These are phyloP conservation scores for Meganola albula DNA, from an alignment of 2,888 invertebrate species.

Conservation along the genomic window DNA sequence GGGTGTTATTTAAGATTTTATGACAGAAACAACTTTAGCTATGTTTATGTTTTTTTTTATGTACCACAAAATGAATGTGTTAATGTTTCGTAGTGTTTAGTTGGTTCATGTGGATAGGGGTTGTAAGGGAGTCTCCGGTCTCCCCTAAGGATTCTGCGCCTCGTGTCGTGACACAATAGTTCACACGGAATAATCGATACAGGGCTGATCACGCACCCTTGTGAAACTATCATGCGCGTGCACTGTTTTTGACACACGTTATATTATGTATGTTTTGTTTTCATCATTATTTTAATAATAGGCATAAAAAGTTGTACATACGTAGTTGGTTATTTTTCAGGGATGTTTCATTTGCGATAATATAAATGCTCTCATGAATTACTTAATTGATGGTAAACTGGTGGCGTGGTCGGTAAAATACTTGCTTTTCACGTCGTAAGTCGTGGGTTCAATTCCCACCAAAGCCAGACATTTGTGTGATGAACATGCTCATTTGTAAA, in stretches of 20 bases:
- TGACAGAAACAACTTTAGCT: constrained; percentile 5
- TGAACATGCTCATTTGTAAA: no score
- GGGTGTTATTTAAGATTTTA: constrained; percentile 3
- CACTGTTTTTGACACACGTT: constrained; percentile 26
- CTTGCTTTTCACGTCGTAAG: no score
- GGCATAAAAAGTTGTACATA: no score
- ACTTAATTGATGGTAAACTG: no score
- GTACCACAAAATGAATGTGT: constrained; percentile 26
- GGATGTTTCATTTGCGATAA: no score
- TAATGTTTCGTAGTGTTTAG: constrained; percentile 36
- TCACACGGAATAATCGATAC: constrained; percentile 69
- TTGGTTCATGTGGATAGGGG: constrained; percentile 21
- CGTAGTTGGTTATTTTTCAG: no score
- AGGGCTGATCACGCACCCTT: constrained; percentile 22
- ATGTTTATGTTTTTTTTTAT: constrained; percentile 9
- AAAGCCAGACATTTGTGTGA: no score
- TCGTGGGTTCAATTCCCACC: no score
- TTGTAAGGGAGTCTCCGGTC: constrained; percentile 32
- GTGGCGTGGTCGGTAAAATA: no score
- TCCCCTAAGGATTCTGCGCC: constrained; percentile 67
- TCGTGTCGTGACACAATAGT: constrained; percentile 61
- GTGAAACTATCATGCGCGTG: constrained; percentile 31
- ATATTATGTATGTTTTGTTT: no score
- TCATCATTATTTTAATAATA: no score
- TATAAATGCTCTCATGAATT: no score